Evolutionary conservation across 2,113 vertebrate species (phyloP).

Genomic region (Heterochromis multidens): DNA sequence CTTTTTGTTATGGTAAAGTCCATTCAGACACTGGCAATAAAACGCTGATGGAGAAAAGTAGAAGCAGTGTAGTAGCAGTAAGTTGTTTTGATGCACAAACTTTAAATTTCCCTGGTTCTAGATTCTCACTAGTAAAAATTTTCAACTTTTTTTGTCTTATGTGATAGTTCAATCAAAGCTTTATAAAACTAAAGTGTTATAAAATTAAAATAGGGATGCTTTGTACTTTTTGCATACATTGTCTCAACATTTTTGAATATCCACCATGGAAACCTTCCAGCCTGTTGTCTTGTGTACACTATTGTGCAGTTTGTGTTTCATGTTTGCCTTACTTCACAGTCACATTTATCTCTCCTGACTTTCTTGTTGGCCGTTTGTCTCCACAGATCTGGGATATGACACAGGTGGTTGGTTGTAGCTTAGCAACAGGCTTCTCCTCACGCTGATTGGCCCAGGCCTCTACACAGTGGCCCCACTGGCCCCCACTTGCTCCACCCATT

Average conservation of each 20-base stretch:
- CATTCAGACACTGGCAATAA: too few species aligned
- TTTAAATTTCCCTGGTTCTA: neutral
- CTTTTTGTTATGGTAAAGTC: too few species aligned
- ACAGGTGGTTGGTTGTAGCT: conserved; percentile 91
- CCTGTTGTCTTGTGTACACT: neutral
- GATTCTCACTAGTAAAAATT: neutral
- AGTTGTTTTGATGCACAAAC: neutral
- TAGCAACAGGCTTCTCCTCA: conserved; percentile 89
- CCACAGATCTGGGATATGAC: conserved; percentile 97
- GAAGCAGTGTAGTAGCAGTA: neutral
- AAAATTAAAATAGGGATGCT: neutral
- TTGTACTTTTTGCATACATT: neutral
- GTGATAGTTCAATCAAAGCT: neutral
- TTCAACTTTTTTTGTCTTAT: neutral
- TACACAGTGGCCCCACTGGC: neutral
- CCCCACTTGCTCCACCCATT: neutral
- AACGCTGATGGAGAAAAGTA: too few species aligned
- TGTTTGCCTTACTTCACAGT: neutral
- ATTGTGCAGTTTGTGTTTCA: neutral
- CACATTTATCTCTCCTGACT: neutral
- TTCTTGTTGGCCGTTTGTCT: conserved; percentile 33
- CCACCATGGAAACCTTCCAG: neutral
- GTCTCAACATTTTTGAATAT: neutral
- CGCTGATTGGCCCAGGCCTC: conserved; percentile 76
- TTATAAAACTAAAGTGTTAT: neutral